Base-by-base conservation (phyloP, 37 sponge, comb jelly and placozoan genomes). In the Dysidea cf. avara region DNA sequence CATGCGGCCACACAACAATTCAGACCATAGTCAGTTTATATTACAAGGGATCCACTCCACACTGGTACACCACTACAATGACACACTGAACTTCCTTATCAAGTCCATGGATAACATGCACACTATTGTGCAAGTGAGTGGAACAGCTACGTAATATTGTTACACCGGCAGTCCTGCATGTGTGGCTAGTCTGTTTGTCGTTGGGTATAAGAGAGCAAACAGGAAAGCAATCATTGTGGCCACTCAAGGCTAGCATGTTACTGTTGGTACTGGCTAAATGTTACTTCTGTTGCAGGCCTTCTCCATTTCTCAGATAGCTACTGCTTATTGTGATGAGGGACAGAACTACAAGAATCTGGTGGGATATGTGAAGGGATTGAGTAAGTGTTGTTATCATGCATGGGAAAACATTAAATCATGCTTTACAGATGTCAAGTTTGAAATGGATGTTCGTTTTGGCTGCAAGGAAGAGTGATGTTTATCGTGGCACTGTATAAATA, bases 271-370 rank as follows among this genome's bases (percentile, higher is more conserved):
- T n/a, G n/a, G n/a, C n/a, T n/a, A n/a, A n/a, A n/a, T 54, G 56
- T 72, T 5, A 11, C 32, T 43, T 38, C 47, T 3, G 46, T 50
- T 69, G 29, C 52, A 93, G 94, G 90, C 66, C 25, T 94, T 94
- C 71, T 90, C 92, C 30, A 82, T 94, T 49, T 89, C 94, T 29
- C 67, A 64, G 28, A 89, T 89, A 65, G 65, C 66, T 21, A 91
- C 87, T 22, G 90, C 91, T 17, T 53, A 68, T 36, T 94, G 94
- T 71, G 94, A 94, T 56, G 81, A 57, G 13, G 94, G 94, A 22
- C 94, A 94, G 67, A 94, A 94, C 80, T 94, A 90, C 83, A 89
- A 94, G 76, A 94, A 94, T 50, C 66, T 94, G 18, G 91, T 94
- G 48, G 91, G 87, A 30, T 86, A 77, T 63, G 69, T 94, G 16